Evolutionary conservation across 2,113 vertebrate species (phyloP), one percentile per base, ranked within the genome.

Genomic region (Puntigrus tetrazona): DNA sequence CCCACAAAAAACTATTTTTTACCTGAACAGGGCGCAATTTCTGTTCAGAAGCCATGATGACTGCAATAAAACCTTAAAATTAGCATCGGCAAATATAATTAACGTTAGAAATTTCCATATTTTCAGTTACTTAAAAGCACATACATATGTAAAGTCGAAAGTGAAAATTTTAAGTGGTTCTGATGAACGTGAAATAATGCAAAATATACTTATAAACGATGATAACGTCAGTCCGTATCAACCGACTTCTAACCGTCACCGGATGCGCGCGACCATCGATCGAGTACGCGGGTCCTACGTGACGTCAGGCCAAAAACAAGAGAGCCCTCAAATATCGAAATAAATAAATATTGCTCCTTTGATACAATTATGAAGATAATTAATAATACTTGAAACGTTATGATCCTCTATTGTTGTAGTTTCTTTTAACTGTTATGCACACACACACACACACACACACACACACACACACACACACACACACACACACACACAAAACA

Each of bases 21-120:
- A 94, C 93, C 93, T 93, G 91, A 8, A 86, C 78, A 11, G 79
- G 38, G 41, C 86, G 89, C 31, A 87, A 25, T 86, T 83, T 89
- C 20, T 94, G 93, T 14, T 87, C 75, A 90, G 86, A 90, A 0
- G 93, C 90, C 94, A 95, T 94, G 1, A 52, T 29, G 31, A 34
- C 29, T n/a, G 36, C 20, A 20, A 52, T 11, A 52, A 31, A 69
- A 18, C 3, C 20, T 7, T 36, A 50, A 29, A 61, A 65, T 29
- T 20, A 65, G 6, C 2, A 38, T 18, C 29, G 27, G 31, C n/a
- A 70, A 69, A 25, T 25, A 70, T 25, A 80, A 65, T 10, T 25
- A 27, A 18, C 31, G 1, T 13, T 13, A n/a, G n/a, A n/a, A n/a
- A n/a, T n/a, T n/a, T n/a, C n/a, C 13, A 61, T 7, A 7, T 43